Conservation (phyloP, 2,797 vertebrate genomes). For the Tapirus indicus region DNA sequence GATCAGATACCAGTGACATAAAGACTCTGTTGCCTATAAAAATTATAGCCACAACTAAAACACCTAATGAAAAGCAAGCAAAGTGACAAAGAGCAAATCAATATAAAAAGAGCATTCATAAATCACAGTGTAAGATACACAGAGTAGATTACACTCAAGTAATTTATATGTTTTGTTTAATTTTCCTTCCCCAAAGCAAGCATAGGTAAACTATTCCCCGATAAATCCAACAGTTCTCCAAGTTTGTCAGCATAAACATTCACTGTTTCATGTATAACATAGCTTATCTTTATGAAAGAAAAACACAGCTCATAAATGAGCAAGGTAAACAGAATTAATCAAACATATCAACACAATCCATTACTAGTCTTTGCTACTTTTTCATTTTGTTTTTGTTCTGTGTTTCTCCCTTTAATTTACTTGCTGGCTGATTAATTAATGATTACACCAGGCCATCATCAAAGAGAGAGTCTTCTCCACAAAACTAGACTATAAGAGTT, state of each 20-base stretch:
- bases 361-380: background rate
- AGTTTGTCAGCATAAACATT: background rate
- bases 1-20: background rate
- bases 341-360: background rate
- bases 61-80: background rate
- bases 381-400: background rate
- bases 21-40: background rate
- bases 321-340: background rate
- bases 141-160: background rate
- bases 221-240: background rate
- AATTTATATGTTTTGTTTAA: constrained; percentile 1
- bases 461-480: background rate
- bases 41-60: background rate
- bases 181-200: constrained; percentile 53
- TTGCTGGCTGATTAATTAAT: background rate
- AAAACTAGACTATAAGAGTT: background rate
- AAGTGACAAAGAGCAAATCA: constrained; percentile 14
- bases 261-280: background rate
- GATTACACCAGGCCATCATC: background rate
- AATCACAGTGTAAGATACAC: background rate
- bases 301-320: background rate
- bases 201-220: background rate
- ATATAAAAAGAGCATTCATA: background rate
- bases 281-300: background rate
- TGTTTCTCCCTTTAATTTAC: background rate